Base-by-base conservation (phyloP, 2,888 invertebrate species). In the Iphiclides podalirius region DNA sequence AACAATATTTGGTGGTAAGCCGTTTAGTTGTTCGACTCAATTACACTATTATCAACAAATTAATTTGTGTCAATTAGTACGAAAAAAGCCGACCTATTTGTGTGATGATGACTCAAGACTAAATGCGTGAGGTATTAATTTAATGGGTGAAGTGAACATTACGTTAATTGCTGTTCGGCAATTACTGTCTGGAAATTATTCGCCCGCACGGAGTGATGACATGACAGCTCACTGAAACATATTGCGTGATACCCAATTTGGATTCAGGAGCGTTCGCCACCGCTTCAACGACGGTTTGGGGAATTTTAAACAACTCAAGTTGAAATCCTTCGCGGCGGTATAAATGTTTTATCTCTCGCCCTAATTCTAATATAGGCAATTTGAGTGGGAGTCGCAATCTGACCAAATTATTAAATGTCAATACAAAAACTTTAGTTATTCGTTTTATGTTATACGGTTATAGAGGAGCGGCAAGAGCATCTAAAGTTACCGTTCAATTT, bases 241-340 rank as follows among this genome's bases (percentile, higher is more conserved):
- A 57, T 61, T 57, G 58, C 58, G 58, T 58, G 61, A 58, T 59
- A 53, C 51, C 51, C 55, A 52, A 63, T 66, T 67, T 61, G 59
- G 55, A 64, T 66, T 63, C 61, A 55, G 52, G 46, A 50, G 34
- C 37, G 35, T 50, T 44, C 50, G 42, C 39, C 54, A 55, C 59
- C 59, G 55, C 61, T 54, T 55, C 35, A 40, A 53, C 61, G 54
- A 53, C 53, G 46, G 54, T 61, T 64, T 54, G 39, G 57, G 59
- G 69, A 67, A 67, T 70, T 67, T 70, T 65, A 68, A 70, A 64
- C 59, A 67, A 61, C 46, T 55, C 53, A 57, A 59, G 61, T 55
- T 60, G 62, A 62, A 61, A 67, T 61, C 60, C 60, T n/a, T n/a
- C n/a, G n/a, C n/a, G n/a, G n/a, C n/a, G n/a, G n/a, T n/a, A n/a